These are phyloP conservation scores for Chiropotes sagulatus DNA, from an alignment of 2,797 vertebrate genomes.

Conservation along the genomic window DNA sequence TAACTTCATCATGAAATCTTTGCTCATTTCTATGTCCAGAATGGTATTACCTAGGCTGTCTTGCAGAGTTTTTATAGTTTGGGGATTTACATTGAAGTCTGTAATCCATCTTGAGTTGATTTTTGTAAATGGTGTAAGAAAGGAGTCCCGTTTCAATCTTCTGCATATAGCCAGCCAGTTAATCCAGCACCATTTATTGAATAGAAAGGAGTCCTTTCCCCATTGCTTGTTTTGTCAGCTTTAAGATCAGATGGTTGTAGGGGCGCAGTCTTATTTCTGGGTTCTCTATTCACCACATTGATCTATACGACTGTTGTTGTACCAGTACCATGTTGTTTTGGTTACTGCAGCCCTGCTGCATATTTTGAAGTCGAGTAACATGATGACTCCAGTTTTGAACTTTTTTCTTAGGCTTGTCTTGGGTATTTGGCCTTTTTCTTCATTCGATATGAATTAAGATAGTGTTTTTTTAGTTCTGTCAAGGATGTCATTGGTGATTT, in stretches of 20 bases:
- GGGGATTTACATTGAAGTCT: background rate
- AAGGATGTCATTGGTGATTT: background rate
- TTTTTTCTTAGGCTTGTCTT: background rate
- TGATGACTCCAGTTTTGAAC: background rate
- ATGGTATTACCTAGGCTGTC: background rate
- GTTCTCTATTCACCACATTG: background rate
- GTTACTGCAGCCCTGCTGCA: background rate
- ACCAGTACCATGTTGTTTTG: background rate
- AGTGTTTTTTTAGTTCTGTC: background rate
- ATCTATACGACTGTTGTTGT: background rate
- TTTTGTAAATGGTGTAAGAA: background rate
- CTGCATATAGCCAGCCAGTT: background rate
- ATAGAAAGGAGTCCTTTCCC: background rate
- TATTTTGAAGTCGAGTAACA: background rate
- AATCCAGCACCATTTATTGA: background rate
- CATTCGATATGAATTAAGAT: background rate
- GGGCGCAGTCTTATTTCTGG: background rate
- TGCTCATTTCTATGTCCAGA: background rate
- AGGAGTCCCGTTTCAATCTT: background rate
- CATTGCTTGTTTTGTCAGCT: background rate
- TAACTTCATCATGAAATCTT: background rate
- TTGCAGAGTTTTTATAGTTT: background rate
- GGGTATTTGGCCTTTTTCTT: background rate
- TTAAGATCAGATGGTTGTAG: background rate
- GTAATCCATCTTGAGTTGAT: background rate